Conservation (phyloP, 2,888 invertebrate species). For the Parnassius apollo region DNA sequence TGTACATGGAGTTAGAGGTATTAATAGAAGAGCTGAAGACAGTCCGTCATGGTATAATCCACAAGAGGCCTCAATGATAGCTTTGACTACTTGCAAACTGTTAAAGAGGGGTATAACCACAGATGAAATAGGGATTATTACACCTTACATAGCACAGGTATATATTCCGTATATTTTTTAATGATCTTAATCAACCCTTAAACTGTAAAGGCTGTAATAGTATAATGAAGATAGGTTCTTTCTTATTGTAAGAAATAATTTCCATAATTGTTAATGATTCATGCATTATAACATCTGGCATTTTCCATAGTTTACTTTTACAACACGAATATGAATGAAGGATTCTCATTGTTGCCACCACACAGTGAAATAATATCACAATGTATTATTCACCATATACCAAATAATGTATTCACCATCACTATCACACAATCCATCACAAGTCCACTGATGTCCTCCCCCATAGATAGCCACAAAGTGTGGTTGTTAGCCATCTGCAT, state of each 20-base stretch:
- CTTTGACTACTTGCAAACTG: conserved; percentile 81
- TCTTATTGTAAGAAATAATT: too few species aligned
- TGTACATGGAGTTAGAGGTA: conserved; percentile 87
- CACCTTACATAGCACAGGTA: conserved; percentile 96
- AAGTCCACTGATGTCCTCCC: not conserved
- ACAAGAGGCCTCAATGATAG: conserved; percentile 85
- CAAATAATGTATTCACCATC: not conserved
- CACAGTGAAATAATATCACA: too few species aligned
- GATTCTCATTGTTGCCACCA: too few species aligned
- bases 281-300: too few species aligned
- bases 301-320: too few species aligned
- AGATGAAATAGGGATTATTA: conserved; percentile 92
- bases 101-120: conserved; percentile 83
- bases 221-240: too few species aligned
- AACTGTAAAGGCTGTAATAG: too few species aligned
- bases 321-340: too few species aligned
- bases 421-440: not conserved
- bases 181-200: too few species aligned
- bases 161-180: not conserved
- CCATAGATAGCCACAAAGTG: not conserved
- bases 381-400: too few species aligned
- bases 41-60: conserved; percentile 96
- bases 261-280: too few species aligned
- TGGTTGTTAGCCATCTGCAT: too few species aligned
- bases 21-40: conserved; percentile 85